Percentiles rank a stretch among this genome's conserved stretches.
Evolutionary conservation across 2,888 invertebrate genomes (phyloP).

Genomic region (Dendrolimus houi): DNA sequence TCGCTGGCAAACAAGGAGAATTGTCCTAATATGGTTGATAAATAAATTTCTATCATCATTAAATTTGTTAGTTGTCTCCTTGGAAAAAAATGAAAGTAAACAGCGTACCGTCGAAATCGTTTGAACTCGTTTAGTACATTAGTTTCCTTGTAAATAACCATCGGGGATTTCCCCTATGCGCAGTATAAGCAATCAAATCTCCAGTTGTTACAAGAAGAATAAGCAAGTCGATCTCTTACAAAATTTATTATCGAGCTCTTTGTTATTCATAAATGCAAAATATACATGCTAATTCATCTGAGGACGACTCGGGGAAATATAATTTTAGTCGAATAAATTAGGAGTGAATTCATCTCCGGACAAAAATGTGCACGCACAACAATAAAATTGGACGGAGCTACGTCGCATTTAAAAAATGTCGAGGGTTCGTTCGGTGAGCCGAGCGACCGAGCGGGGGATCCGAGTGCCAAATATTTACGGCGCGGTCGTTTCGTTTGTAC

Average conservation of each 20-base stretch:
- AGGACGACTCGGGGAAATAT: conserved; percentile 34
- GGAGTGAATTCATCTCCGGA: conserved; percentile 20
- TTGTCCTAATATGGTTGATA: background rate
- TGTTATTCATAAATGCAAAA: conserved; percentile 45
- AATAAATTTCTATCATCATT: background rate
- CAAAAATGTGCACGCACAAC: conserved; percentile 13
- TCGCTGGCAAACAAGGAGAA: background rate
- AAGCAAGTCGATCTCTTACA: conserved; percentile 31
- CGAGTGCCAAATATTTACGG: conserved; percentile 45
- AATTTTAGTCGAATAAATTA: conserved; percentile 40
- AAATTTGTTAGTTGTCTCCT: background rate
- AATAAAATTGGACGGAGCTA: conserved; percentile 17
- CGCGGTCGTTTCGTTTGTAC: conserved; percentile 28
- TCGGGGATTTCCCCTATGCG: conserved; percentile 24
- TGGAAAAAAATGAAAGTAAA: conserved; percentile 2
- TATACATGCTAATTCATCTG: conserved; percentile 42
- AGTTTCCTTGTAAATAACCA: conserved; percentile 26
- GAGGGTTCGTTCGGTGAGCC: conserved; percentile 15
- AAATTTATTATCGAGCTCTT: conserved; percentile 41
- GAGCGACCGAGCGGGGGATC: conserved; percentile 17
- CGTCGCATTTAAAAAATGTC: conserved; percentile 18
- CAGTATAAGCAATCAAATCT: conserved; percentile 20
- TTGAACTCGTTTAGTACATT: conserved; percentile 12
- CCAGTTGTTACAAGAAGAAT: conserved; percentile 27
- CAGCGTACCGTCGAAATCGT: conserved; percentile 18